Conservation (phyloP, 2,113 vertebrate genomes). For the Morone chrysops region DNA sequence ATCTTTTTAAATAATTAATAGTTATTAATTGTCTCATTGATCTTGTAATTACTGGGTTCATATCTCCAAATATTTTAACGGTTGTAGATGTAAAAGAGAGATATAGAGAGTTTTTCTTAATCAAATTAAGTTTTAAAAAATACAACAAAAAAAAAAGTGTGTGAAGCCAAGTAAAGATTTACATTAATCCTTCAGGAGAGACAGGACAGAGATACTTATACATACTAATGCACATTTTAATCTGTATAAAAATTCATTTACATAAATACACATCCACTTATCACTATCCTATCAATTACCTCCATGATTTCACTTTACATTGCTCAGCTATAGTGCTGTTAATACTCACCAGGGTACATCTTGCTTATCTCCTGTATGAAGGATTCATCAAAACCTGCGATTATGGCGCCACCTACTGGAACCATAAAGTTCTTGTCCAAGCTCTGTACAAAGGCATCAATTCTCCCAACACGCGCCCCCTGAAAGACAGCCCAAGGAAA, state of each 20-base stretch:
- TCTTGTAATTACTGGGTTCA: too few relatives aligned
- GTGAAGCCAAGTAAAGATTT: too few relatives aligned
- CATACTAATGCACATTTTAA: neutral
- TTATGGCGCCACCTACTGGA: conserved; percentile 98
- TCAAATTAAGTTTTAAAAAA: too few relatives aligned
- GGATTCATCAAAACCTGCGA: conserved; percentile 93
- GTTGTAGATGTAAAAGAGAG: neutral
- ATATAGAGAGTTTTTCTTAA: too few relatives aligned
- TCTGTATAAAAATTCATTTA: neutral
- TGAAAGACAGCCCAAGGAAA: conserved; percentile 57
- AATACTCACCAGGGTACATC: conserved; percentile 93
- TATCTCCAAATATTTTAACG: neutral
- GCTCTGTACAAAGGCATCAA: conserved; percentile 98
- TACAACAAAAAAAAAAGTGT: too few relatives aligned
- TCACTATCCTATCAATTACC: neutral
- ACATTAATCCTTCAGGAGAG: too few relatives aligned
- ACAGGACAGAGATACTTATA: too few relatives aligned
- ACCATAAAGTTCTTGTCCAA: conserved; percentile 99
- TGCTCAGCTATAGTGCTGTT: neutral
- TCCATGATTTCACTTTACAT: too few relatives aligned
- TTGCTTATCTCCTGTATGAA: conserved; percentile 97
- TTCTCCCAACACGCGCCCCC: conserved; percentile 93
- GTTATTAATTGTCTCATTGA: too few relatives aligned
- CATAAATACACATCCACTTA: neutral
- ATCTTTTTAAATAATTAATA: too few relatives aligned